Conservation (phyloP, 64 coral and sea anemone species). For the Montipora efflorescens region DNA sequence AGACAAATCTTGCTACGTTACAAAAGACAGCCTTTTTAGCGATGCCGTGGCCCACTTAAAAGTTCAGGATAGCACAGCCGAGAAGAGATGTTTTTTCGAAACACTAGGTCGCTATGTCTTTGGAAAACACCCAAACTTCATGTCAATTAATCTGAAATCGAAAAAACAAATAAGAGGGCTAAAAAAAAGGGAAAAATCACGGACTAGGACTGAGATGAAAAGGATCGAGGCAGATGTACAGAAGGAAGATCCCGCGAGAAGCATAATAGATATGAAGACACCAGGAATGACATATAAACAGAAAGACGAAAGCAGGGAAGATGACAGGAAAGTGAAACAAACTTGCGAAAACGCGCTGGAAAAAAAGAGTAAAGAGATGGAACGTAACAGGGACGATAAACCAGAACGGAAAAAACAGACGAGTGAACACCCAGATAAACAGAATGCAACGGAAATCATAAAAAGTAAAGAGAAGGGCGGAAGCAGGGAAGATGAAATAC, state of each 20-base stretch:
- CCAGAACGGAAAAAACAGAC: constrained; percentile 10
- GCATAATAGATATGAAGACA: not conserved
- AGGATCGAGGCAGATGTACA: constrained; percentile 14
- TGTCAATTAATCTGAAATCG: constrained; percentile 13
- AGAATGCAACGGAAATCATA: constrained; percentile 22
- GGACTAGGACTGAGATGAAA: not conserved
- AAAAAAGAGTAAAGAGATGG: too few species aligned
- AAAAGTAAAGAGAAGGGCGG: constrained; percentile 10
- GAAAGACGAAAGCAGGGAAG: not conserved
- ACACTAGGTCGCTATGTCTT: constrained; percentile 18
- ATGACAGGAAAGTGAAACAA: not conserved
- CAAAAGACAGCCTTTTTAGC: constrained; percentile 2
- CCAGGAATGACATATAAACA: constrained; percentile 3
- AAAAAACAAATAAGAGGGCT: constrained; percentile 17
- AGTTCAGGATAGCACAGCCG: constrained; percentile 4
- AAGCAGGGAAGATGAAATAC: not conserved
- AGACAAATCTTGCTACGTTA: not conserved
- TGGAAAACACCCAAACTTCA: constrained; percentile 14
- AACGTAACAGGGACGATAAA: not conserved
- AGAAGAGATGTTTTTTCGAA: constrained; percentile 18
- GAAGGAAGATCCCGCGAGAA: not conserved
- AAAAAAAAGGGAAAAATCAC: constrained; percentile 19
- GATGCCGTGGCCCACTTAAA: not conserved
- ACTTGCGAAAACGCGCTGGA: not conserved
- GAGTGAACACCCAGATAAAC: not conserved